Evolutionary conservation across 2,113 vertebrate genomes (phyloP), one percentile per base, ranked within the genome.

Genomic region (Diglossa brunneiventris): DNA sequence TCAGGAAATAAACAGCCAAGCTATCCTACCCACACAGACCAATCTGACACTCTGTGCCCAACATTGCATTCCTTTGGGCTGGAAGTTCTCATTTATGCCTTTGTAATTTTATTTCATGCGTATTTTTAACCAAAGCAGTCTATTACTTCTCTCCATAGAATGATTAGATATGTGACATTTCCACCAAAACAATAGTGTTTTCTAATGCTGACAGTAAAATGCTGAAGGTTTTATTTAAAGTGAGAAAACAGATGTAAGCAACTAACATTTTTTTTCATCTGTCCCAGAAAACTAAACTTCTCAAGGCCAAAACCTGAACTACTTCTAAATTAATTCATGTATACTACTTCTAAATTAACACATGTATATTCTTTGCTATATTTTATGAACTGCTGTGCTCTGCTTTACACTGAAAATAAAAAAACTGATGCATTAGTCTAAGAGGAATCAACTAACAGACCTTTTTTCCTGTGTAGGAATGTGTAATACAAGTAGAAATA

Each of bases 101-200:
- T 87, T 27, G 0, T 76, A 53, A 89, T 87, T 83, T 83, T 85
- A 83, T 55, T 85, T 77, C 66, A 76, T 4, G 8, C 16, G 17
- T 81, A 79, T 63, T 79, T 83, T 58, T 24, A 73, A 30, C 44
- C 69, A 39, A 85, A 89, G 21, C 30, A 67, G 33, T 64, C 73
- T 84, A 26, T 85, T 94, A 28, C 80, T 83, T 90, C 77, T 86
- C 52, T 44, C 41, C 62, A 27, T 41, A 76, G 70, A 87, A 87
- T 0, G 2, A 87, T 41, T 89, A 91, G 70, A 30, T 85, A 87
- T 73, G 91, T 89, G 91, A 94, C 78, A 83, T 91, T 95, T 95
- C 67, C 67, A 91, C 53, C 42, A 66, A 92, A 91, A 92, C 67
- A 95, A 92, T 49, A 64, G 69, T 23, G 62, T 94, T 91, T 95